Base-by-base conservation (phyloP, 2,113 vertebrate genomes). In the Xyrauchen texanus region DNA sequence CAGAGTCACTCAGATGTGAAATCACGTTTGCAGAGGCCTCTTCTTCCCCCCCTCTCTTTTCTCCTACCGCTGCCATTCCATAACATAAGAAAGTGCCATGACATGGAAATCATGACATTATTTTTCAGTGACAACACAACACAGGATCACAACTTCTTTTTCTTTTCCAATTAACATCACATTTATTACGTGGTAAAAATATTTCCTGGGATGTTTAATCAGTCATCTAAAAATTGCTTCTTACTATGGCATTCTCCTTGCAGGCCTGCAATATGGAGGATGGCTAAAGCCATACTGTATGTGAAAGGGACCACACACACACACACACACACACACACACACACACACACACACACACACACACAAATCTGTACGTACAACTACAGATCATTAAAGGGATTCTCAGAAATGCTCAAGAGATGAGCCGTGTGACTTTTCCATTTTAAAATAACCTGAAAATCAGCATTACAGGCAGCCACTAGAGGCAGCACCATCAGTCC, bases 1-100 rank as follows among this genome's bases (percentile, higher is more conserved):
- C 70, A 64, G 78, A 87, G 49, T 81, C 81, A 86, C 72, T 85
- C 85, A 83, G 72, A 90, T 88, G 87, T 84, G 85, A 91, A 90
- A 89, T 87, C 86, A 83, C 79, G 58, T 82, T 85, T 81, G 82
- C 61, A 55, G 69, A 85, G 57, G 21, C 76, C 21, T 34, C 21
- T 34, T 34, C 21, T 34, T 34, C 3, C 3, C 72, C 44, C 75
- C 55, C 52, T 66, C 57, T 52, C 68, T 78, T 70, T 78, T 75
- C 9, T 15, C 65, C 74, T 73, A 53, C 21, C 7, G 9, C 63
- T 73, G n/a, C 71, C n/a, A 51, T 66, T 47, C 12, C 68, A 51
- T 73, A 13, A 51, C 58, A 62, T 12, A 47, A 67, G 45, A 15
- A 65, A 21, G 61, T 64, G n/a, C 61, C 65, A 70, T 57, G 63